Conservation (phyloP, 2,113 vertebrate species). For the Heterocephalus glaber region DNA sequence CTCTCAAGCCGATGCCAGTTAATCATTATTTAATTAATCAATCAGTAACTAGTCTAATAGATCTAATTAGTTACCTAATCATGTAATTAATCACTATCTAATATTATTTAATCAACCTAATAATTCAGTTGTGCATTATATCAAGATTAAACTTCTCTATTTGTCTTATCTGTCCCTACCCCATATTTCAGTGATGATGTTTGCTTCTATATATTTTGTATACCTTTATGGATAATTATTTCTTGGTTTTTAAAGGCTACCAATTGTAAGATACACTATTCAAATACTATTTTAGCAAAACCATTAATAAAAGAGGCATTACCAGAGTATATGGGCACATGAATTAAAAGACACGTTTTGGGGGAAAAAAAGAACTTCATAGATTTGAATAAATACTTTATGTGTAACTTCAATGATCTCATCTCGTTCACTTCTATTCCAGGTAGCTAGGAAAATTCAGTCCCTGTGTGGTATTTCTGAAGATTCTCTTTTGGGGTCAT, state of each 20-base stretch:
- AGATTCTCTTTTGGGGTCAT: background rate
- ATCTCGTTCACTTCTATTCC: background rate
- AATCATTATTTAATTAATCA: background rate
- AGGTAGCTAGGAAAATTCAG: background rate
- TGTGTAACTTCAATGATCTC: background rate
- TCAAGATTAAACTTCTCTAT: background rate
- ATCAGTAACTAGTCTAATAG: background rate
- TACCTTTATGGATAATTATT: background rate
- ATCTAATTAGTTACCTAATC: background rate
- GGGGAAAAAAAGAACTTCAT: background rate
- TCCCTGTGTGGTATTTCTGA: background rate
- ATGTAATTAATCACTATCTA: background rate
- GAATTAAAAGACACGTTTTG: background rate
- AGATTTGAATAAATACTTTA: background rate
- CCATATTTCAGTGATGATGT: background rate
- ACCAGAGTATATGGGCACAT: background rate
- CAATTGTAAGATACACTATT: background rate
- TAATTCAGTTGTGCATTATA: background rate
- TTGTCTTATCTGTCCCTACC: background rate
- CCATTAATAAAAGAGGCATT: background rate
- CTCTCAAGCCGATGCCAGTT: background rate
- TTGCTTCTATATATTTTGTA: background rate
- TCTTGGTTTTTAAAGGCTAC: background rate
- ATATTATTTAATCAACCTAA: background rate
- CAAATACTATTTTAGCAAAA: slow-evolving; percentile 3